These are phyloP conservation scores for Takifugu ocellatus DNA, from an alignment of 2,797 vertebrate species.

Conservation along the genomic window DNA sequence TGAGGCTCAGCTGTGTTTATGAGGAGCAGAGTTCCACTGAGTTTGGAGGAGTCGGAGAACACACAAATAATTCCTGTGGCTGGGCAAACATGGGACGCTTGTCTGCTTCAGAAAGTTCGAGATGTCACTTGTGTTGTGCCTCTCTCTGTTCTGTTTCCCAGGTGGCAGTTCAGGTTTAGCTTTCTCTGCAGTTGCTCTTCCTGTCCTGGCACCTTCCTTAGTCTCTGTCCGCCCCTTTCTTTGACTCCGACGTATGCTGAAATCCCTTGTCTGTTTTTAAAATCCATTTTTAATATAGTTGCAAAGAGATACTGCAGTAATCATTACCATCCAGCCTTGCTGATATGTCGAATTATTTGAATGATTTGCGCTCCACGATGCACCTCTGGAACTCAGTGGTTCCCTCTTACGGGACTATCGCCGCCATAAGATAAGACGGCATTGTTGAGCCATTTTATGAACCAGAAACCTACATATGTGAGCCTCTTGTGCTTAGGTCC, in stretches of 20 bases:
- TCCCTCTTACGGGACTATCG: no score
- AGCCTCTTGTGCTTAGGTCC: no score
- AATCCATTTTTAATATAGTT: no score
- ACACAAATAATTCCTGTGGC: constrained; percentile 11
- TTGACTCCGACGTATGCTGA: not conserved
- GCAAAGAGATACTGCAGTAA: no score
- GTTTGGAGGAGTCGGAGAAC: constrained; percentile 20
- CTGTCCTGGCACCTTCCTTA: constrained; percentile 7
- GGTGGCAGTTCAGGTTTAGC: not conserved
- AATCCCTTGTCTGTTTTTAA: no score
- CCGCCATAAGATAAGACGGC: no score
- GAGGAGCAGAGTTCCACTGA: constrained; percentile 49
- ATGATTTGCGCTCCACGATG: no score
- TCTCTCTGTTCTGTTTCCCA: not conserved
- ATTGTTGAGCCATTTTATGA: no score
- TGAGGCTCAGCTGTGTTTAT: constrained; percentile 72
- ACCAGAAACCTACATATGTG: no score
- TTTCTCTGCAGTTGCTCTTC: constrained; percentile 9
- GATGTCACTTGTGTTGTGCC: constrained; percentile 19
- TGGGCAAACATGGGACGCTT: constrained; percentile 23
- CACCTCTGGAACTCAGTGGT: no score
- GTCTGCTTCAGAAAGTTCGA: constrained; percentile 29
- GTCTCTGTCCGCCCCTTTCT: constrained; percentile 9
- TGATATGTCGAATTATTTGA: no score
- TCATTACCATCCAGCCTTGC: no score